Conservation (phyloP, 2,797 vertebrate genomes). For the Acrocephalus scirpaceus region DNA sequence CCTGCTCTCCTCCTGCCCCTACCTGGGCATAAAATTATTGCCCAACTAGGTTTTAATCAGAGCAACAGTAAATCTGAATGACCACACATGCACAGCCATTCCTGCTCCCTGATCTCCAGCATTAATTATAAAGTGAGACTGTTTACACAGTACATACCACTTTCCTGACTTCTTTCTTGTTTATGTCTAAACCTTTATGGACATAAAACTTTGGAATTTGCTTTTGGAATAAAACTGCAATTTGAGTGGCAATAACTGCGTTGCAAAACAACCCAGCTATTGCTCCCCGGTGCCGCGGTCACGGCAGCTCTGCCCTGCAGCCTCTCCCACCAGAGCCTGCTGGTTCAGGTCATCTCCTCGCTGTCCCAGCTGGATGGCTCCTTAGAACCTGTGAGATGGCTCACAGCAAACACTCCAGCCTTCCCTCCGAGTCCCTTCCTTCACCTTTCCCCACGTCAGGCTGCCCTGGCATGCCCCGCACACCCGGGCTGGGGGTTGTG, state of each 20-base stretch:
- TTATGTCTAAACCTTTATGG: slow-evolving; percentile 68
- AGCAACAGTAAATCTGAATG: slow-evolving; percentile 74
- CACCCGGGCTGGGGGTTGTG: rapidly evolving
- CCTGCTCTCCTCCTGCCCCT: slow-evolving; percentile 72
- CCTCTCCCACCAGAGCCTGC: neutral
- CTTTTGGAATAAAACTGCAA: slow-evolving; percentile 54
- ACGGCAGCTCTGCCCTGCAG: neutral
- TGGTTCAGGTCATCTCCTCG: neutral
- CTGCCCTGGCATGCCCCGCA: rapidly evolving
- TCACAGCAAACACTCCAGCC: neutral
- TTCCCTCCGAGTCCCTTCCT: neutral
- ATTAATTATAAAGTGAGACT: slow-evolving; percentile 56
- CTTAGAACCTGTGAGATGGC: neutral
- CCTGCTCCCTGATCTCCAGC: slow-evolving; percentile 33
- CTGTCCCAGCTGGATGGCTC: neutral
- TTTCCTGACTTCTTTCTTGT: slow-evolving; percentile 59
- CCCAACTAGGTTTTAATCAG: slow-evolving; percentile 70
- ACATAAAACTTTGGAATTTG: slow-evolving; percentile 67
- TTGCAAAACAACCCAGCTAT: neutral
- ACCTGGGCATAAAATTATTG: slow-evolving; percentile 75
- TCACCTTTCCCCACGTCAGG: rapidly evolving
- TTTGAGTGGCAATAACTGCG: slow-evolving; percentile 23
- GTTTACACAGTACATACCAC: slow-evolving; percentile 46
- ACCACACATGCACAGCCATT: slow-evolving; percentile 45
- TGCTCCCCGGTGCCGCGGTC: neutral